Percentiles rank a stretch among this genome's conserved stretches.
Conservation (phyloP, 2,113 vertebrate species). For the Terrapene triunguis region DNA sequence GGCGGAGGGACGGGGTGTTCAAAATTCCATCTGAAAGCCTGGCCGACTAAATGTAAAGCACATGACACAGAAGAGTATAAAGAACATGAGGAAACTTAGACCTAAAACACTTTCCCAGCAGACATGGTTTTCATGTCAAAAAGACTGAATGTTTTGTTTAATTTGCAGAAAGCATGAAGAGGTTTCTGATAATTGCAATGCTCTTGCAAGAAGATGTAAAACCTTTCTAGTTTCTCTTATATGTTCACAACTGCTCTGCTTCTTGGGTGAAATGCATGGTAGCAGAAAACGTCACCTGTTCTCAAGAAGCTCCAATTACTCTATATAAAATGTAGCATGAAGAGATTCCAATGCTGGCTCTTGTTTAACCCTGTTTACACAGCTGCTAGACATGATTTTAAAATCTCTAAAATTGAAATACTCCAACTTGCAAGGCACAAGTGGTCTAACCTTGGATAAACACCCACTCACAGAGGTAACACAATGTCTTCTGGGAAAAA, state of each 20-base stretch:
- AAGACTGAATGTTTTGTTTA: not conserved
- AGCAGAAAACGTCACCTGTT: not conserved
- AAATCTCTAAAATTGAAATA: not conserved
- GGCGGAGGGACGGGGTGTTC: not conserved
- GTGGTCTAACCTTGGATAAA: not conserved
- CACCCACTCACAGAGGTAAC: fast-evolving
- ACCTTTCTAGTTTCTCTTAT: not conserved
- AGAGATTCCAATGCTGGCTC: not conserved
- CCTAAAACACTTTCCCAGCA: no score
- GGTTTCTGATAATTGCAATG: not conserved
- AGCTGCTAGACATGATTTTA: not conserved
- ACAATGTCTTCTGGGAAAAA: not conserved
- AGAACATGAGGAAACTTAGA: no score
- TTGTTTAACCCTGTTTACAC: not conserved
- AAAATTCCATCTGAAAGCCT: not conserved
- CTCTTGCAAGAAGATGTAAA: not conserved
- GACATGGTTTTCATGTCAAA: no score
- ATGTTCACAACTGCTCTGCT: not conserved
- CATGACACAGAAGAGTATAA: no score
- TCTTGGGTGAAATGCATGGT: not conserved
- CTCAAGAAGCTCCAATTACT: not conserved
- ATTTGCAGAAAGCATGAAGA: not conserved
- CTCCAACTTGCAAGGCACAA: not conserved
- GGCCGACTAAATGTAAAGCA: not conserved
- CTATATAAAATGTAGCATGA: not conserved